Evolutionary conservation across 2,113 vertebrate genomes (phyloP).

Genomic region (Phocoena sinus): DNA sequence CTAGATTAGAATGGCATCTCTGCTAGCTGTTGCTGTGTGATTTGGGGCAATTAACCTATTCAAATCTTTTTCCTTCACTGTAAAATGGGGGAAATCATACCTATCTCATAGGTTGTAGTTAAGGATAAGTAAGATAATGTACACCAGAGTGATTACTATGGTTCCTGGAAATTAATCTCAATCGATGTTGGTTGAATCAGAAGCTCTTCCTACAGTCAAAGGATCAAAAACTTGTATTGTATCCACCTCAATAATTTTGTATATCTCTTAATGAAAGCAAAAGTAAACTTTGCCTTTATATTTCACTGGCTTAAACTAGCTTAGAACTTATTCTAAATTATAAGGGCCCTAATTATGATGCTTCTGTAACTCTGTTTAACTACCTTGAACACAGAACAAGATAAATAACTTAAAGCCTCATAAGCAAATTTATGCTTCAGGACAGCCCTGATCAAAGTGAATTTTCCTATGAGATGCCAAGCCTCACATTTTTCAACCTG

Average conservation of each 20-base stretch:
- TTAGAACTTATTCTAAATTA: background rate
- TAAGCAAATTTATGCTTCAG: background rate
- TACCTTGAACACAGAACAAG: background rate
- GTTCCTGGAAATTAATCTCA: background rate
- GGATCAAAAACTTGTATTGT: background rate
- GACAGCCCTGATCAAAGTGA: background rate
- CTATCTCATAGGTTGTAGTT: background rate
- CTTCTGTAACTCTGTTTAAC: background rate
- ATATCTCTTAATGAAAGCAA: background rate
- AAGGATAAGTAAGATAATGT: background rate
- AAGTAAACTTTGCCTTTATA: background rate
- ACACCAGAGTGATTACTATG: background rate
- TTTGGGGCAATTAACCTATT: background rate
- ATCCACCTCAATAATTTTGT: background rate
- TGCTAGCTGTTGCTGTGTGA: background rate
- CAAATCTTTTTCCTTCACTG: background rate
- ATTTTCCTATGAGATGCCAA: constrained; percentile 19
- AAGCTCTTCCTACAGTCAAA: background rate
- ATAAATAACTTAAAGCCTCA: constrained; percentile 20
- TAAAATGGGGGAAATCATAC: background rate
- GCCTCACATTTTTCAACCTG: background rate
- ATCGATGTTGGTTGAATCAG: background rate
- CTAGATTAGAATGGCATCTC: background rate
- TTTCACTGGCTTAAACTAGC: background rate
- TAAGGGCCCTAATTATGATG: background rate